Evolutionary conservation across 2,888 invertebrate species (phyloP).

Genomic region (Athetis lepigone): DNA sequence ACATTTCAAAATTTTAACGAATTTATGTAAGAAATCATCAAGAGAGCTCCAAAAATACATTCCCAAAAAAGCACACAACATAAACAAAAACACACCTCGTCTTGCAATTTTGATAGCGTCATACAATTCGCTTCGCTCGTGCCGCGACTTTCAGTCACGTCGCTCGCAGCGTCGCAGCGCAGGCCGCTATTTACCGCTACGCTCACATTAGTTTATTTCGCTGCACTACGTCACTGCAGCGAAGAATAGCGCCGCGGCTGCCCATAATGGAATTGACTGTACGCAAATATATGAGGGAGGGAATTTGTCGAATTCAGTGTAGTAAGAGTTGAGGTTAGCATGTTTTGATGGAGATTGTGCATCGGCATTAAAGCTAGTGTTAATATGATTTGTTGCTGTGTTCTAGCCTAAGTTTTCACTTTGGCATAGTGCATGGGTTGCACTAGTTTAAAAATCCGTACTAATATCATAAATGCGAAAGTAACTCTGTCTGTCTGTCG

Average conservation of each 20-base stretch:
- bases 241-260: conserved; percentile 12
- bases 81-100: not conserved
- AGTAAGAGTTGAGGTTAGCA: not conserved
- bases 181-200: conserved; percentile 41
- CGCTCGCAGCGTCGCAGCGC: conserved; percentile 2
- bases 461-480: no score
- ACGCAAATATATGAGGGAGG: not conserved
- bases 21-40: no score
- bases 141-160: conserved; percentile 21
- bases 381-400: no score
- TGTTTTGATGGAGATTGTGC: no score
- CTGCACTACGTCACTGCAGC: conserved; percentile 24
- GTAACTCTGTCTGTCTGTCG: no score
- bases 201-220: conserved; percentile 53
- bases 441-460: no score
- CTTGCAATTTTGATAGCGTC: not conserved
- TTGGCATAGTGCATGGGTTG: no score
- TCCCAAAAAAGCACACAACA: not conserved
- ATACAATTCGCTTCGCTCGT: conserved; percentile 16
- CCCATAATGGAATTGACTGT: not conserved
- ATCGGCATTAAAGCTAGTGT: no score
- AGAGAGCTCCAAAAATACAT: not conserved
- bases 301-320: not conserved
- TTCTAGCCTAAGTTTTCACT: no score
- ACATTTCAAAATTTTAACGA: no score